Evolutionary conservation across 2,888 invertebrate genomes (phyloP).

Genomic region (Trissoscelio sp.): DNA sequence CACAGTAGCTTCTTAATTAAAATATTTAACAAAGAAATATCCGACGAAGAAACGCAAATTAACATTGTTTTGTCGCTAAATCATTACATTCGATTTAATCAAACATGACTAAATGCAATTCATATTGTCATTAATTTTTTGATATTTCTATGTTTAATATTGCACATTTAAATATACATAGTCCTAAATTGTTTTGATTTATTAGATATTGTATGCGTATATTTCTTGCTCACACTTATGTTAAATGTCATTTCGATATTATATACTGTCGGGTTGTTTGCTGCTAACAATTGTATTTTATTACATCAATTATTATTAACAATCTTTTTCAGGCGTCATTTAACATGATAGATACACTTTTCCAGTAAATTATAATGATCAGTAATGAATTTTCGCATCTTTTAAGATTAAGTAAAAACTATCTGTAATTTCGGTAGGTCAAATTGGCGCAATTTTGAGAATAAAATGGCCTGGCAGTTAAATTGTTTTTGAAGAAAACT

Average conservation of each 20-base stretch:
- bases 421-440: slow-evolving; percentile 76
- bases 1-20: background rate
- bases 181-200: slow-evolving; percentile 53
- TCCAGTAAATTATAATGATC: slow-evolving; percentile 65
- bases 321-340: slow-evolving; percentile 20
- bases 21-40: too few species aligned
- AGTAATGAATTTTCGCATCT: slow-evolving; percentile 33
- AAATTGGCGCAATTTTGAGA: slow-evolving; percentile 81
- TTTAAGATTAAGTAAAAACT: slow-evolving; percentile 82
- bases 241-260: slow-evolving; percentile 24
- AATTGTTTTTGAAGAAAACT: slow-evolving; percentile 1
- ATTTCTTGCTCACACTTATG: slow-evolving; percentile 26
- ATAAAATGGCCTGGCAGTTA: slow-evolving; percentile 71
- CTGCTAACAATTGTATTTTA: slow-evolving; percentile 31
- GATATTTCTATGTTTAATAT: slow-evolving; percentile 56
- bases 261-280: background rate
- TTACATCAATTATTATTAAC: slow-evolving; percentile 49
- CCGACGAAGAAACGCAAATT: too few species aligned
- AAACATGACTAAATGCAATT: background rate
- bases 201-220: slow-evolving; percentile 30
- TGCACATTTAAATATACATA: slow-evolving; percentile 57
- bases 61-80: too few species aligned
- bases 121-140: slow-evolving; percentile 48
- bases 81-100: background rate
- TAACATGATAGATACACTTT: slow-evolving; percentile 33